Base-by-base conservation (phyloP, 2,113 vertebrate genomes). In the Notothenia rossii region DNA sequence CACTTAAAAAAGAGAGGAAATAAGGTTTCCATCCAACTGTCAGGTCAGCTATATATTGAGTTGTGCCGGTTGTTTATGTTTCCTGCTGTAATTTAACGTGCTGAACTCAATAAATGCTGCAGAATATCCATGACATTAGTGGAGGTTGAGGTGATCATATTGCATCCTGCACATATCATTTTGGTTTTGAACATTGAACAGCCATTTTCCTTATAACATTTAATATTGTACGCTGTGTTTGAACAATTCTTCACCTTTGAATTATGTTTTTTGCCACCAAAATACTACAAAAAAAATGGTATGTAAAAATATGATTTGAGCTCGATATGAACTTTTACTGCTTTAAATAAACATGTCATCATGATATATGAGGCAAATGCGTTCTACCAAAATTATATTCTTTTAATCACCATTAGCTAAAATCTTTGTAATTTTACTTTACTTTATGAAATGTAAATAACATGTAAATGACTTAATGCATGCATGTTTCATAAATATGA, bases 21-120 rank as follows among this genome's bases (percentile, higher is more conserved):
- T 62, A 8, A 9, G 56, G 72, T 50, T 22, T 46, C 20, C 45
- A 12, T 59, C 7, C 7, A 45, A 33, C 43, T 48, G 7, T 49
- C 49, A 51, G 18, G 13, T 40, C 49, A 40, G 48, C 20, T 62
- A 40, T n/a, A 62, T 22, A 45, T 65, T 1, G 49, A 66, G 22
- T 18, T 50, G 13, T 50, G 25, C 22, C 8, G 53, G 17, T 68
- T 20, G 4, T 20, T 22, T 18, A 43, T 22, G 36, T 15, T 53
- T 51, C 11, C 36, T 15, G 25, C 33, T 58, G 46, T 46, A 8
- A 46, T 70, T 45, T 2, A 2, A 55, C 7, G 13, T 18, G 18
- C 15, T n/a, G 56, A 56, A 43, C 20, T 17, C n/a, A 59, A 72
- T 3, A 72, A 49, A 72, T 60, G 25, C 45, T n/a, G 50, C 22